Evolutionary conservation across 2,888 invertebrate species (phyloP).

Genomic region (Heliconius sara): DNA sequence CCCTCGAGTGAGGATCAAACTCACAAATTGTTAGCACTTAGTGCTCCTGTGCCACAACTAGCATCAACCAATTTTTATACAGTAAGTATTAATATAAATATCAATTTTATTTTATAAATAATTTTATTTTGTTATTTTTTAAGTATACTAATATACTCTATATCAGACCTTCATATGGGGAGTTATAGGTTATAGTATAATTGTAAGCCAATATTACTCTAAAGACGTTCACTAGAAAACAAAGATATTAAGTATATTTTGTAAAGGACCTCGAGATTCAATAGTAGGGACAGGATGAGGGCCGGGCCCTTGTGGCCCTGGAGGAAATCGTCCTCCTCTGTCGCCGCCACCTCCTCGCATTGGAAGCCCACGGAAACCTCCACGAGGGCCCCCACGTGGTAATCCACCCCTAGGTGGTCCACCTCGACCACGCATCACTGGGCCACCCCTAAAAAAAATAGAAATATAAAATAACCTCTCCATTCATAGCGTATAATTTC

Average conservation of each 20-base stretch:
- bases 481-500: not conserved
- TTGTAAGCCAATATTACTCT: no score
- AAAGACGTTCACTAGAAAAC: not conserved
- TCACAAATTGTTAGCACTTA: no score
- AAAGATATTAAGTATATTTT: conserved; percentile 58
- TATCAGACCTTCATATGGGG: no score
- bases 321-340: conserved; percentile 74
- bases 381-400: conserved; percentile 73
- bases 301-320: conserved; percentile 77
- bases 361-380: conserved; percentile 71
- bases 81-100: no score
- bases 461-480: not conserved
- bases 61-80: no score
- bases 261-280: conserved; percentile 73
- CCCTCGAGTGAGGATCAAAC: no score
- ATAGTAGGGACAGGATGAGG: conserved; percentile 80
- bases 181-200: no score
- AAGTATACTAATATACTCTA: no score
- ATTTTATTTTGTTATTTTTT: no score
- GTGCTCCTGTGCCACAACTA: no score
- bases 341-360: conserved; percentile 78
- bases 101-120: no score
- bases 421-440: conserved; percentile 73
- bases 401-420: conserved; percentile 61
- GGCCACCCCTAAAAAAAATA: conserved; percentile 60